A percentile compares a stretch with the other conserved stretches of the same genome.
phyloP scores from a whole-genome alignment of 1,140 invertebrate species.

The Panagrolaimus sp. region DNA sequence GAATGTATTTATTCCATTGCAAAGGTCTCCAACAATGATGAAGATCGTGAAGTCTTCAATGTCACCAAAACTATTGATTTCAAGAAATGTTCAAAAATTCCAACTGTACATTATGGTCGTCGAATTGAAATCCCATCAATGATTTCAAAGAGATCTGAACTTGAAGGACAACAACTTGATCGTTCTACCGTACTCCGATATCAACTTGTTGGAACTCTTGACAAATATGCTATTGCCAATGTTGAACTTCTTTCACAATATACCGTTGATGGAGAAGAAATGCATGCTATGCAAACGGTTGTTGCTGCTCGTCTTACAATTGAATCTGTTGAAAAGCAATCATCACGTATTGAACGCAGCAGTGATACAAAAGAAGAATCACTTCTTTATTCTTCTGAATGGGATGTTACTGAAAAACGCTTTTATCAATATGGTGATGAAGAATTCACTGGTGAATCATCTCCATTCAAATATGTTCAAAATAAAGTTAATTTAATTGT shows the following conservation, averaged over 20 bases:
- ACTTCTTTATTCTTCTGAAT: conserved; percentile 39
- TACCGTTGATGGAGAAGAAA: conserved; percentile 8
- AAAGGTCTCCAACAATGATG: conserved; percentile 6
- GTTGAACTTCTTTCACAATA: conserved; percentile 27
- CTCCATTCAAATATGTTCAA: conserved; percentile 16
- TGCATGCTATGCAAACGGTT: conserved; percentile 22
- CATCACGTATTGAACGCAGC: conserved; percentile 10
- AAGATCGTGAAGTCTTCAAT: conserved; percentile 6
- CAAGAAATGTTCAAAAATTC: conserved; percentile 40
- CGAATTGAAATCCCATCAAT: background rate
- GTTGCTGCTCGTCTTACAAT: background rate
- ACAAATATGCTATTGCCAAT: conserved; percentile 29
- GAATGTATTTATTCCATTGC: conserved; percentile 30
- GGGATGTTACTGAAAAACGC: conserved; percentile 35
- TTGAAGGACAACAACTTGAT: conserved; percentile 14
- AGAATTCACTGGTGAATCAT: conserved; percentile 20
- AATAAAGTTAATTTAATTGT: conserved; percentile 26
- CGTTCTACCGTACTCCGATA: conserved; percentile 29
- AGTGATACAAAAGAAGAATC: conserved; percentile 27
- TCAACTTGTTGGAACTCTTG: conserved; percentile 22
- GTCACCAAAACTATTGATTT: conserved; percentile 40
- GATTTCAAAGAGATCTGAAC: background rate
- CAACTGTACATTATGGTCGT: conserved; percentile 33
- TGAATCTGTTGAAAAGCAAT: conserved; percentile 1
- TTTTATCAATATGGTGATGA: conserved; percentile 42